Percentiles rank a stretch among this genome's conserved stretches.
Evolutionary conservation across 2,888 invertebrate species (phyloP).

Genomic region (Zygogramma bicolorata): DNA sequence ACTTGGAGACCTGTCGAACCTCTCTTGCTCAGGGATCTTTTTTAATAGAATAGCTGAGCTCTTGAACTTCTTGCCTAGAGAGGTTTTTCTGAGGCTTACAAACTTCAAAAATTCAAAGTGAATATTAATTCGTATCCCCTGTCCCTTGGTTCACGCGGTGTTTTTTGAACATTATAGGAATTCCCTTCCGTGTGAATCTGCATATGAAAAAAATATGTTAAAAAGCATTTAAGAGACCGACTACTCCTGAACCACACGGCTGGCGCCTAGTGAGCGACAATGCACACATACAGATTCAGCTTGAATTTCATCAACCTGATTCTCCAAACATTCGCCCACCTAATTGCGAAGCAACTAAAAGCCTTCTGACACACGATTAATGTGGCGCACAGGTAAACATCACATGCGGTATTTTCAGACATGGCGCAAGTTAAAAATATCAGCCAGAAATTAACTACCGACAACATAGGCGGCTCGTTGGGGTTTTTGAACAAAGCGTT

Average conservation of each 20-base stretch:
- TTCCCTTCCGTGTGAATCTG: too few species aligned
- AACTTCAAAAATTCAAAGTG: too few species aligned
- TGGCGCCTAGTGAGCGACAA: neutral
- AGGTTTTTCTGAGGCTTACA: too few species aligned
- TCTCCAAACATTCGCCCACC: constrained; percentile 12
- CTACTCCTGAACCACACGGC: neutral
- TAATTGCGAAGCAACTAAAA: constrained; percentile 24
- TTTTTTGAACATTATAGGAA: too few species aligned
- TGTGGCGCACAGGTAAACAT: constrained; percentile 32
- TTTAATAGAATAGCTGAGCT: too few species aligned
- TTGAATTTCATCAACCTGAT: neutral
- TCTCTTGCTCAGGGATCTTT: too few species aligned
- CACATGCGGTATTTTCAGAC: constrained; percentile 26
- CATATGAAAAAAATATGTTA: too few species aligned
- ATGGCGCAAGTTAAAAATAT: constrained; percentile 18
- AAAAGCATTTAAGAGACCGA: neutral
- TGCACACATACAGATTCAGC: neutral
- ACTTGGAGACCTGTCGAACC: too few species aligned
- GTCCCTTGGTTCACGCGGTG: too few species aligned
- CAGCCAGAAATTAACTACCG: constrained; percentile 4
- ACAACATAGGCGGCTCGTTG: neutral
- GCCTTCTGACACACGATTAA: constrained; percentile 33
- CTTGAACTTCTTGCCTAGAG: too few species aligned
- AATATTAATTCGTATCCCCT: too few species aligned
- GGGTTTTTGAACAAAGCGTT: too few species aligned